A percentile compares a stretch with the other conserved stretches of the same genome.
These are phyloP conservation scores for Leptinotarsa tumamoca DNA, from an alignment of 2,888 invertebrate genomes.

Conservation along the genomic window DNA sequence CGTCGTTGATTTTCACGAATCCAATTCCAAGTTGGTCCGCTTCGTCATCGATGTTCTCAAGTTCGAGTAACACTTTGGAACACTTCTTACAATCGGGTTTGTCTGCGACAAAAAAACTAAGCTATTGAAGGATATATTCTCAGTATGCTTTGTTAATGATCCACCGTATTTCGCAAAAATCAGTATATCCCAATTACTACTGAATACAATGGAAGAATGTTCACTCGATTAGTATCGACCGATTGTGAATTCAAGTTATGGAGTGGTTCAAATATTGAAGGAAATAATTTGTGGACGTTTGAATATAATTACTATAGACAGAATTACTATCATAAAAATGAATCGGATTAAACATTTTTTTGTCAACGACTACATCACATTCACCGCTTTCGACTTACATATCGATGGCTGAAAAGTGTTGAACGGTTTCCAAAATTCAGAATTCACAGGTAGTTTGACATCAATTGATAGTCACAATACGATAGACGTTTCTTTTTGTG, in stretches of 20 bases:
- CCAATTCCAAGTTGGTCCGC: slow-evolving; percentile 94
- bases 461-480: too few species aligned
- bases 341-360: too few species aligned
- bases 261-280: not conserved
- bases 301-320: too few species aligned
- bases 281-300: not conserved
- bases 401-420: too few species aligned
- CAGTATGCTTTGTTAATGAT: slow-evolving; percentile 12
- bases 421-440: too few species aligned
- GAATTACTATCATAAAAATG: too few species aligned
- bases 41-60: slow-evolving; percentile 95
- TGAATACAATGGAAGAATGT: not conserved
- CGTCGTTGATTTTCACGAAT: slow-evolving; percentile 94
- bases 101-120: slow-evolving; percentile 71
- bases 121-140: not conserved
- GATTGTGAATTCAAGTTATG: not conserved
- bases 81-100: slow-evolving; percentile 94
- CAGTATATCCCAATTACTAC: not conserved
- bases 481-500: too few species aligned
- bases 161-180: not conserved
- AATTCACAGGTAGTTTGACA: too few species aligned
- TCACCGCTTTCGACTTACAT: too few species aligned
- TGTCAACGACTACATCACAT: too few species aligned
- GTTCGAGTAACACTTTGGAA: slow-evolving; percentile 87
- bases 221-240: not conserved